Evolutionary conservation across 2,888 invertebrate genomes (phyloP).

Genomic region (Seira musarum): DNA sequence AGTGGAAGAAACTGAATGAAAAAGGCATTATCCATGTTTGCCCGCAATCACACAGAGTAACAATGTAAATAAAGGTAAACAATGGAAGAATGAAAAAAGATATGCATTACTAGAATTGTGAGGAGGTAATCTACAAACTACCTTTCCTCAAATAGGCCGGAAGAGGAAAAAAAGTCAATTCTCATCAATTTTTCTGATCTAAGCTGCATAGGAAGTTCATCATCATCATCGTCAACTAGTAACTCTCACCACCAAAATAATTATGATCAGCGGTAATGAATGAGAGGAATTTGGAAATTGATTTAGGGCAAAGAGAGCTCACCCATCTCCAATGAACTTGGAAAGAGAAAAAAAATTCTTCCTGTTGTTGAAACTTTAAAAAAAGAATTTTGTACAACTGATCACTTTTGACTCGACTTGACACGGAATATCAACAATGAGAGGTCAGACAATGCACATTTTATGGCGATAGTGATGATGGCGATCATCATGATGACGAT

Average conservation of each 20-base stretch:
- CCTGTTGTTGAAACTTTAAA: no score
- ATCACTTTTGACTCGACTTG: no score
- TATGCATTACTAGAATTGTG: slow-evolving; percentile 2
- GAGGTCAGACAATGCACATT: slow-evolving; percentile 7
- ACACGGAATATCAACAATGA: background rate
- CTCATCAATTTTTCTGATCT: no score
- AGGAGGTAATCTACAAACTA: slow-evolving; percentile 1
- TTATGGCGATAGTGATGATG: slow-evolving; percentile 1
- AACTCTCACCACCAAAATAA: background rate
- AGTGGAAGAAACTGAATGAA: slow-evolving; percentile 35
- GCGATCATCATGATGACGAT: slow-evolving; percentile 8
- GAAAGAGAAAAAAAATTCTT: background rate
- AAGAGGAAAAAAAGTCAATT: slow-evolving; percentile 12
- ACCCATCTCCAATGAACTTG: background rate
- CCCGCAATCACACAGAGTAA: slow-evolving; percentile 52
- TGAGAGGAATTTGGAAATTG: background rate
- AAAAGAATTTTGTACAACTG: no score
- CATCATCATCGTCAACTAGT: background rate
- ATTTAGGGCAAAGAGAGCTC: background rate
- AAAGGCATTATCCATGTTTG: slow-evolving; percentile 56
- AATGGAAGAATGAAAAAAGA: slow-evolving; percentile 34
- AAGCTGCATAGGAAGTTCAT: background rate
- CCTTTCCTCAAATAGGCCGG: slow-evolving; percentile 2
- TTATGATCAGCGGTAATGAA: background rate
- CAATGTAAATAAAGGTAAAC: slow-evolving; percentile 61